Percentiles rank a stretch among this genome's conserved stretches.
Conservation (phyloP, 2,113 vertebrate genomes). For the Sporophila hypoxantha region DNA sequence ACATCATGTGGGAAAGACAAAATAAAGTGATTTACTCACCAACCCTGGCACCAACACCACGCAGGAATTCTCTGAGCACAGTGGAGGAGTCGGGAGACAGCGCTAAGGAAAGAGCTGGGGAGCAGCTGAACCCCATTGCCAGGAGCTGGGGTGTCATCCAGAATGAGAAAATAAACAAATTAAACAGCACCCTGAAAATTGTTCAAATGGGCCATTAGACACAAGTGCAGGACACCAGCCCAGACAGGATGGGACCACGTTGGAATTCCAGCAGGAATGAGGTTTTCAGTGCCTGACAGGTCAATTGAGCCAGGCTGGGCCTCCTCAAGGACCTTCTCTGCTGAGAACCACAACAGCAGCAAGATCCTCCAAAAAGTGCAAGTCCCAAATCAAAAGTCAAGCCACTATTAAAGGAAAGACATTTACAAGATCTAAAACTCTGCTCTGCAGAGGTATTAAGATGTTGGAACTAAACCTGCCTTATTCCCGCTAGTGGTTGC, state of each 20-base stretch:
- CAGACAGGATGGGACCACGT: background rate
- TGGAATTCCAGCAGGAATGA: background rate
- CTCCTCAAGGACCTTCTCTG: background rate
- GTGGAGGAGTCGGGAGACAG: background rate
- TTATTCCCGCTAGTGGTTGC: background rate
- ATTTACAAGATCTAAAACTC: background rate
- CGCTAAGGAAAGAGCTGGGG: background rate
- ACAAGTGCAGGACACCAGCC: background rate
- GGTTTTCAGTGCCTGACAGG: background rate
- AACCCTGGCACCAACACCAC: fast-evolving
- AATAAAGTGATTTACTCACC: conserved; percentile 52
- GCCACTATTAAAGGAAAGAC: background rate
- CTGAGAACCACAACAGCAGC: background rate
- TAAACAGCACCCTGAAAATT: conserved; percentile 32
- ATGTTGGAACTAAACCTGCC: conserved; percentile 29
- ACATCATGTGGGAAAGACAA: background rate
- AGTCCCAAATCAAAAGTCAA: conserved; percentile 17
- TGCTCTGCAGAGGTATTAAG: conserved; percentile 11
- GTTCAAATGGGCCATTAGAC: background rate
- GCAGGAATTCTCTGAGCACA: background rate
- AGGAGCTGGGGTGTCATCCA: background rate
- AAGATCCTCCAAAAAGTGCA: background rate
- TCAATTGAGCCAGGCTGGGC: background rate
- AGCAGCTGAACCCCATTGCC: background rate
- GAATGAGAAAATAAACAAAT: background rate